Percentiles rank a stretch among this genome's conserved stretches.
Evolutionary conservation across 2,888 invertebrate species (phyloP).

Genomic region (Drosophila fungiperda): DNA sequence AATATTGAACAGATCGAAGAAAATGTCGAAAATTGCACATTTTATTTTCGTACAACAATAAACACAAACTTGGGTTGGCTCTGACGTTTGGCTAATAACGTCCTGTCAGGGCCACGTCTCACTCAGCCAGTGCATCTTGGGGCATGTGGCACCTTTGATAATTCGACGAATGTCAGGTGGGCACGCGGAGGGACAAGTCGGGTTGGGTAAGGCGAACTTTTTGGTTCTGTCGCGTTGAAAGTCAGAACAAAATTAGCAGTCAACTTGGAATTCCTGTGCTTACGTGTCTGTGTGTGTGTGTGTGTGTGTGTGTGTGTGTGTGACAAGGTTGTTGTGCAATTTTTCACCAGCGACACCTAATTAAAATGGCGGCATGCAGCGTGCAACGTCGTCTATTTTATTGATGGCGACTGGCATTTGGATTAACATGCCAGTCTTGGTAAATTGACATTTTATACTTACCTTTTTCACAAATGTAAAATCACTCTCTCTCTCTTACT

Average conservation of each 20-base stretch:
- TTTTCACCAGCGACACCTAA: slow-evolving; percentile 24
- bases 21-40: not conserved
- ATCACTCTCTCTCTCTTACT: not conserved
- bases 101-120: slow-evolving; percentile 27
- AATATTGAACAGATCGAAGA: not conserved
- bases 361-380: slow-evolving; percentile 27
- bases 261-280: slow-evolving; percentile 7
- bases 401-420: slow-evolving; percentile 26
- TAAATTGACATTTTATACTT: slow-evolving; percentile 28
- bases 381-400: slow-evolving; percentile 12
- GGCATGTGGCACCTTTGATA: slow-evolving; percentile 30
- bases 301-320: not conserved
- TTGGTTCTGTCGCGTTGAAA: slow-evolving; percentile 18
- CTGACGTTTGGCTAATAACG: slow-evolving; percentile 39
- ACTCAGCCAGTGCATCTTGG: slow-evolving; percentile 17
- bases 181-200: not conserved
- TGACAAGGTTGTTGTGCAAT: not conserved
- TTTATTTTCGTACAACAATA: not conserved
- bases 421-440: slow-evolving; percentile 4
- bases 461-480: slow-evolving; percentile 7
- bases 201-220: not conserved
- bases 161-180: slow-evolving; percentile 14
- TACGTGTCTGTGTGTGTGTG: not conserved
- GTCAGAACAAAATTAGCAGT: slow-evolving; percentile 30
- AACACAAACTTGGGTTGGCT: slow-evolving; percentile 3